Percentiles rank a stretch among this genome's conserved stretches.
These are phyloP conservation scores for Crotophaga sulcirostris DNA, from an alignment of 2,113 vertebrate species.

Conservation along the genomic window DNA sequence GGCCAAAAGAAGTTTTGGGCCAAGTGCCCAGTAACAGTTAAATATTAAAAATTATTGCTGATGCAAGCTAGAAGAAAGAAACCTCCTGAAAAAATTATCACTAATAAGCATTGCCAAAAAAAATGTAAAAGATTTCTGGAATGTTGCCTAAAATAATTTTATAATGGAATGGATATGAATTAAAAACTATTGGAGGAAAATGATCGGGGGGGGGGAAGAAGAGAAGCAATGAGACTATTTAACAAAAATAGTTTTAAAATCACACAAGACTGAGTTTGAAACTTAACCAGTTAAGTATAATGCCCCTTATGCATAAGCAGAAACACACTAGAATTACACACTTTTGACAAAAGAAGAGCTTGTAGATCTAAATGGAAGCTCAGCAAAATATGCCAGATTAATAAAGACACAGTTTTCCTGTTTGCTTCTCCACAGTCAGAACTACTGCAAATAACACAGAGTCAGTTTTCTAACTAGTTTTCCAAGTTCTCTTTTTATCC, in stretches of 20 bases:
- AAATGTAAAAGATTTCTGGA: neutral
- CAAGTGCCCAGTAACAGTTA: neutral
- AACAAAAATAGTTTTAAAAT: neutral
- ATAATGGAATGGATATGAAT: neutral
- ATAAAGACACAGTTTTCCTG: neutral
- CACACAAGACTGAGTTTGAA: neutral
- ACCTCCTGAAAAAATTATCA: neutral
- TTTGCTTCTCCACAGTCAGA: neutral
- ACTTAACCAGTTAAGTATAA: neutral
- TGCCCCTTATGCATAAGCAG: neutral
- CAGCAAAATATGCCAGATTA: neutral
- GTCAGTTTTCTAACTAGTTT: neutral
- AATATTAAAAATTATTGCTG: neutral
- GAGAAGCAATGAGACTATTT: neutral
- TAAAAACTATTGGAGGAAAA: neutral
- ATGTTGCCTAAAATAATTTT: neutral
- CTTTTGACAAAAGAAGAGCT: neutral
- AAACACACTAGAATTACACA: neutral
- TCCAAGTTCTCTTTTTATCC: neutral
- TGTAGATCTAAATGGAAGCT: neutral
- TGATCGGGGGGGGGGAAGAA: rapidly evolving
- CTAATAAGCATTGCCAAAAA: neutral
- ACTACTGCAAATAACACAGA: neutral
- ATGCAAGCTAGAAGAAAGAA: neutral
- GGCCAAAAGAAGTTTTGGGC: neutral